Conservation (phyloP, 2,113 vertebrate genomes). For the Alouatta palliata region DNA sequence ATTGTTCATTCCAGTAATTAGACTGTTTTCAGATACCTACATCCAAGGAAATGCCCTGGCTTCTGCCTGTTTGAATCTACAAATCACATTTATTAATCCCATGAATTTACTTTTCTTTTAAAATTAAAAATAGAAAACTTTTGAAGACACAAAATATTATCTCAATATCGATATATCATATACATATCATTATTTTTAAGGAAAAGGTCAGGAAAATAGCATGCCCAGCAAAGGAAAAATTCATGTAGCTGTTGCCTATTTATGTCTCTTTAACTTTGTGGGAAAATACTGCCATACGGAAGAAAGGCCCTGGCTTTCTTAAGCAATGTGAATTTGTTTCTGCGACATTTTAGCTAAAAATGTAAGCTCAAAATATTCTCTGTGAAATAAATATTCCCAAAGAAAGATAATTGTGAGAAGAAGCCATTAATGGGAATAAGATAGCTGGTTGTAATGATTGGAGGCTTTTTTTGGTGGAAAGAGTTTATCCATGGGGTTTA, state of each 20-base stretch:
- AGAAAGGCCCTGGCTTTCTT: conserved; percentile 9
- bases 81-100: neutral
- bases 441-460: conserved; percentile 9
- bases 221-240: neutral
- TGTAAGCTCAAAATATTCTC: conserved; percentile 26
- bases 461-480: neutral
- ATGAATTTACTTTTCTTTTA: neutral
- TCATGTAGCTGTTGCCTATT: conserved; percentile 14
- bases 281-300: conserved; percentile 35
- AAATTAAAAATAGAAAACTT: neutral
- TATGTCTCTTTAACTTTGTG: conserved; percentile 44
- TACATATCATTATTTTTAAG: neutral
- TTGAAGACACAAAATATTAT: neutral
- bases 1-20: neutral
- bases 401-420: conserved; percentile 13
- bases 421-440: neutral
- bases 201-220: neutral
- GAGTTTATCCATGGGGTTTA: neutral
- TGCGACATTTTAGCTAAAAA: conserved; percentile 53
- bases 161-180: neutral
- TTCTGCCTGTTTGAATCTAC: neutral
- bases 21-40: neutral
- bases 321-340: conserved; percentile 16
- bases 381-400: conserved; percentile 31
- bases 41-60: neutral